phyloP scores from a whole-genome alignment of 2,797 vertebrate genomes.

The Sebastes diploproa region DNA sequence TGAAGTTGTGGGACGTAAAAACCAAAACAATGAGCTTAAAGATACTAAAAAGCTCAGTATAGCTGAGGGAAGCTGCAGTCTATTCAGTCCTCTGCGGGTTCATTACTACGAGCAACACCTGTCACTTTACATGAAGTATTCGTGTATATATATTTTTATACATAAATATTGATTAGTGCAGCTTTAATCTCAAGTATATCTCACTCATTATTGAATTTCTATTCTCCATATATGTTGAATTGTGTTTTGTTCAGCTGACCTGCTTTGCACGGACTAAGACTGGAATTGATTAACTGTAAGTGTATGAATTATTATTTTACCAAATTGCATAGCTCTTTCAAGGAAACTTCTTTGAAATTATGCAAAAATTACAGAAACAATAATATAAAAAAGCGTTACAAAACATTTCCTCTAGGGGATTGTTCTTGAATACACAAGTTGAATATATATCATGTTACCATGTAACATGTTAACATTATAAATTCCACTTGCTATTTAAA shows the following conservation, averaged over 20 bases:
- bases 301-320: background rate
- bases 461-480: background rate
- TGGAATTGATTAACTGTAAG: background rate
- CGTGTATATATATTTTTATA: background rate
- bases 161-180: background rate
- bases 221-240: background rate
- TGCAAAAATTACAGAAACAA: background rate
- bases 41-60: background rate
- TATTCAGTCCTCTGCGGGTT: too few species aligned
- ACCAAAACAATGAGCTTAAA: background rate
- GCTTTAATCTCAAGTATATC: background rate
- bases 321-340: background rate
- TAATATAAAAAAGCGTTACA: background rate
- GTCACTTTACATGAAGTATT: background rate
- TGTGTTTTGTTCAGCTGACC: background rate
- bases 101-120: background rate
- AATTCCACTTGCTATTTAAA: background rate
- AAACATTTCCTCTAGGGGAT: background rate
- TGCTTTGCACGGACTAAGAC: background rate
- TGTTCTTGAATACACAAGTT: background rate
- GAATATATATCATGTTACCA: background rate
- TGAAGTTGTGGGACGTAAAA: background rate
- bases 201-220: background rate
- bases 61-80: too few species aligned
- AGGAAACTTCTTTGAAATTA: constrained; percentile 1